A percentile compares a stretch with the other conserved stretches of the same genome.
Conservation (phyloP, 2,888 invertebrate species). For the Tipula unca region DNA sequence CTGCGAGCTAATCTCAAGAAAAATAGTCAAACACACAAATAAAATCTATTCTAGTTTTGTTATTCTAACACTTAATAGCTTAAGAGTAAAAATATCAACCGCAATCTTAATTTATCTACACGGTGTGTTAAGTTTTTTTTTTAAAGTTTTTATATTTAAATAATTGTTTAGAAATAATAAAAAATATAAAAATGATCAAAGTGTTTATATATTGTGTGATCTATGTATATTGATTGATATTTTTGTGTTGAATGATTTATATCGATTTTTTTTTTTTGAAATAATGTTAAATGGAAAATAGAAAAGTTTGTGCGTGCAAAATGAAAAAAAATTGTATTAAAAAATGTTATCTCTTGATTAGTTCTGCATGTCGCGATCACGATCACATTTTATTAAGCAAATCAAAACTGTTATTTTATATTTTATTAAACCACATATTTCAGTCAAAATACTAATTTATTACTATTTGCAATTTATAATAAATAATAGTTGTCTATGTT, state of each 20-base stretch:
- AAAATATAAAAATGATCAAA: neutral
- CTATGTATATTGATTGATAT: neutral
- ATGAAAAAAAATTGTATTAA: neutral
- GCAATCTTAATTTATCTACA: neutral
- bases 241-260: neutral
- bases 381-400: too few species aligned
- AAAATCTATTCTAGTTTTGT: neutral
- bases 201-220: neutral
- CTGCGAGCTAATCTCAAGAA: neutral
- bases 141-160: neutral
- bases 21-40: neutral
- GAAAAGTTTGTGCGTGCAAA: neutral
- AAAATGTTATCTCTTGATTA: neutral
- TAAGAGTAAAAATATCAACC: neutral
- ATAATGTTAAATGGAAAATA: neutral
- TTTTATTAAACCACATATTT: neutral
- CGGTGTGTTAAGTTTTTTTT: neutral
- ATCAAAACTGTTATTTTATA: too few species aligned
- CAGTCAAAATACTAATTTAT: neutral
- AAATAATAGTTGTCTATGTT: neutral
- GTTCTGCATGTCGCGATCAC: neutral
- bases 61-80: slow-evolving; percentile 8
- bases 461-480: neutral
- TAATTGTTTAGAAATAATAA: neutral
- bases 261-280: neutral